Evolutionary conservation across 2,113 vertebrate species (phyloP).

Genomic region (Corythoichthys intestinalis): DNA sequence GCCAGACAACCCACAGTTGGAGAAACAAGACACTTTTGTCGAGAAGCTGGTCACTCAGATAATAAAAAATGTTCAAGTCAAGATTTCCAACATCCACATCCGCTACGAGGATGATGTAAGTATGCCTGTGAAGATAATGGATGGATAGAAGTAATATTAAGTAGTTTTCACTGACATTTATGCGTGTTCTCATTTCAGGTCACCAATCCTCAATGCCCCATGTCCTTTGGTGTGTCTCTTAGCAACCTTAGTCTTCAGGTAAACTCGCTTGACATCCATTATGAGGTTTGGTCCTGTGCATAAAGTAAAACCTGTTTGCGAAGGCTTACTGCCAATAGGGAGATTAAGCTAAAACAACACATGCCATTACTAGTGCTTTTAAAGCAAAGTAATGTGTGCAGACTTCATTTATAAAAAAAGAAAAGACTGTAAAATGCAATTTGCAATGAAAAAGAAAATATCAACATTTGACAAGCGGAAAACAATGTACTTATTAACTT

Average conservation of each 20-base stretch:
- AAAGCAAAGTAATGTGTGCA: no score
- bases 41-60: slow-evolving; percentile 97
- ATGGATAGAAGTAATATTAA: neutral
- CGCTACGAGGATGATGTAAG: slow-evolving; percentile 98
- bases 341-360: no score
- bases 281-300: no score
- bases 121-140: slow-evolving; percentile 31
- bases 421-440: no score
- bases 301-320: no score
- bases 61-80: slow-evolving; percentile 97
- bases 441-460: no score
- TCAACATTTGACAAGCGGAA: no score
- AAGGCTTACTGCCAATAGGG: no score
- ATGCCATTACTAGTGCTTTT: no score
- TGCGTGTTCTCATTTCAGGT: slow-evolving; percentile 70
- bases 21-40: slow-evolving; percentile 91
- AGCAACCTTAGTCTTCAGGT: slow-evolving; percentile 98
- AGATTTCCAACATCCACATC: slow-evolving; percentile 94
- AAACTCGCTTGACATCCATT: slow-evolving; percentile 29
- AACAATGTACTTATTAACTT: no score
- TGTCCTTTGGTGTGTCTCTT: slow-evolving; percentile 94
- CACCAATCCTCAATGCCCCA: slow-evolving; percentile 83
- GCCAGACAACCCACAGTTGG: slow-evolving; percentile 79
- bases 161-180: neutral
- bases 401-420: no score